These are phyloP conservation scores for Ectemnius continuus DNA, from an alignment of 2,888 invertebrate species.

Conservation along the genomic window DNA sequence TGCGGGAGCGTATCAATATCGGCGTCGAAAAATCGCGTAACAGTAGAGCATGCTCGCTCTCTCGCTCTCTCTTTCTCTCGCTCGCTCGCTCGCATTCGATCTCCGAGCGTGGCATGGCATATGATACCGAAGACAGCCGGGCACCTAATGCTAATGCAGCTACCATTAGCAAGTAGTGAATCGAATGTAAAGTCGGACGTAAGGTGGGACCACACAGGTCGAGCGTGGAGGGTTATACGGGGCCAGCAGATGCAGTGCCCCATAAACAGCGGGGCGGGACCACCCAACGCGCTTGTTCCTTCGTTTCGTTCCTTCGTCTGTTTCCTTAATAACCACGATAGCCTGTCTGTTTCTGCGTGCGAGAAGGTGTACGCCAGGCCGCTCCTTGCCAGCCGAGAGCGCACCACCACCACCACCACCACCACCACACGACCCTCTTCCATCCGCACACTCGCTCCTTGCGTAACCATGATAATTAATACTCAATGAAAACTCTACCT, in stretches of 20 bases:
- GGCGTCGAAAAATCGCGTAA: constrained; percentile 55
- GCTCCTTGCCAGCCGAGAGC: neutral
- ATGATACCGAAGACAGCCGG: constrained; percentile 43
- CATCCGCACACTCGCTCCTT: too few species aligned
- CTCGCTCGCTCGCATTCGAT: too few species aligned
- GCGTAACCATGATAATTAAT: too few species aligned
- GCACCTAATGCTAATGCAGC: constrained; percentile 69
- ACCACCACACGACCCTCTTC: too few species aligned
- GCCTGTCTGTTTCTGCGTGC: constrained; percentile 59
- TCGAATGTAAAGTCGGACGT: constrained; percentile 74
- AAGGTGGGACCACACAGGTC: constrained; percentile 74
- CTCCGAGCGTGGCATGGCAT: constrained; percentile 17
- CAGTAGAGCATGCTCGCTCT: constrained; percentile 18
- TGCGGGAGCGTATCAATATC: constrained; percentile 21
- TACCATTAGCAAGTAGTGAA: constrained; percentile 75
- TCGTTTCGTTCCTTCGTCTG: constrained; percentile 68
- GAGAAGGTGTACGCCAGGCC: constrained; percentile 37
- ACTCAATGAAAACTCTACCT: too few species aligned
- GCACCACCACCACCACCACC: neutral
- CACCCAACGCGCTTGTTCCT: constrained; percentile 73
- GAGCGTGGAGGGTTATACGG: constrained; percentile 70
- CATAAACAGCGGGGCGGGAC: constrained; percentile 76
- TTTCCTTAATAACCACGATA: constrained; percentile 75
- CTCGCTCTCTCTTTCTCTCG: too few species aligned
- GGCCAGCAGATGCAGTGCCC: constrained; percentile 74